Conservation (phyloP, 2,113 vertebrate species). For the Nettapus auritus region DNA sequence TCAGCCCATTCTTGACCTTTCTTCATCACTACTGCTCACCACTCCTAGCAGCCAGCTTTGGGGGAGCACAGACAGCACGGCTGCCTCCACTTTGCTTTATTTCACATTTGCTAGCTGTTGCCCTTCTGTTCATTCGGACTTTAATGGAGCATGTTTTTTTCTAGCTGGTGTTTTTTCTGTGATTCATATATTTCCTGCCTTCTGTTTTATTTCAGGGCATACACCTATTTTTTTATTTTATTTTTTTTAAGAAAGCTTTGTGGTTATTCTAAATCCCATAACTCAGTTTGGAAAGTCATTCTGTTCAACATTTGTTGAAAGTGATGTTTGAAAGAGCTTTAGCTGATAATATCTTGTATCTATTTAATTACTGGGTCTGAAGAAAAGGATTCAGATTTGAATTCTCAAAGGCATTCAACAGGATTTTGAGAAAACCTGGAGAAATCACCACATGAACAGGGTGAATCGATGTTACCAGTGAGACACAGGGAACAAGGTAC, state of each 20-base stretch:
- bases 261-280: neutral
- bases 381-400: neutral
- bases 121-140: neutral
- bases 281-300: neutral
- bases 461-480: neutral
- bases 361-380: neutral
- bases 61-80: neutral
- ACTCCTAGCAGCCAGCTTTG: neutral
- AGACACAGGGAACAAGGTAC: neutral
- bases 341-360: neutral
- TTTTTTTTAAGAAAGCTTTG: neutral
- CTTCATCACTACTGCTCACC: neutral
- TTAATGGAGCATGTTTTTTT: neutral
- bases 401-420: neutral
- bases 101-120: neutral
- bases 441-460: neutral
- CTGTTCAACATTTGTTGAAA: neutral
- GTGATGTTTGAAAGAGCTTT: slow-evolving; percentile 1
- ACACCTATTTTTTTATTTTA: neutral
- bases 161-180: neutral
- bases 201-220: neutral
- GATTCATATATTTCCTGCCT: neutral
- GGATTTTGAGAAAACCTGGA: neutral
- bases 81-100: neutral
- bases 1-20: neutral